Base-by-base conservation (phyloP, 1,140 invertebrate species). In the Eulimnadia texana region DNA sequence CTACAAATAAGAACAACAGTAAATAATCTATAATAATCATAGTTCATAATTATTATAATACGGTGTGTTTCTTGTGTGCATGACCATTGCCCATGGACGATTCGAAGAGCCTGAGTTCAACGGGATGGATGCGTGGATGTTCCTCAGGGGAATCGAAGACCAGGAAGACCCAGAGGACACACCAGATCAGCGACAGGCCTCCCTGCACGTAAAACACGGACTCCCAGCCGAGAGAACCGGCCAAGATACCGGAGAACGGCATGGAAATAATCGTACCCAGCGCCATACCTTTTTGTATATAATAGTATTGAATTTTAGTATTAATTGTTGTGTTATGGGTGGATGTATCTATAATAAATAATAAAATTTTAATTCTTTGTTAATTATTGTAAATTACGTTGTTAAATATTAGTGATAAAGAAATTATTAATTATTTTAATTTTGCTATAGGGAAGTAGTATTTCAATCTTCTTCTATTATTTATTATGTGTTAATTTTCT, bases 201-300 rank as follows among this genome's bases (percentile, higher is more conserved):
- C 88, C 88, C 28, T 86, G 90, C 58, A 87, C 79, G 69, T 90
- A 91, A 75, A 90, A 92, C 6, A 88, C 85, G 9, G 83, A 86
- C 60, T 86, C 82, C 88, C 88, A 91, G 2, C 86, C 86, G 47
- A 84, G 73, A n/a, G 80, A 78, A 6, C 80, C 82, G 65, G 88
- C 89, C 25, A 90, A 74, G 65, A 81, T 85, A 22, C 88, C 88
- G 68, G 83, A 87, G 42, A 88, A 77, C 9, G 86, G 86, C 80
- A 91, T 83, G 0, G 86, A 88, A 23, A 90, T 76, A 1, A 87
- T 88, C 1, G 87, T 88, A 23, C 88, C 88, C 61, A 90, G 75
- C 0, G 86, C 84, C 20, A 86, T 88, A 1, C 87, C 85, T 86
- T 71, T 58, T 16, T 9, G 3, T 19, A 13, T 52, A 11, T n/a